A percentile compares a stretch with the other conserved stretches of the same genome.
Conservation (phyloP, 2,888 invertebrate genomes). For the Monochamus alternatus region DNA sequence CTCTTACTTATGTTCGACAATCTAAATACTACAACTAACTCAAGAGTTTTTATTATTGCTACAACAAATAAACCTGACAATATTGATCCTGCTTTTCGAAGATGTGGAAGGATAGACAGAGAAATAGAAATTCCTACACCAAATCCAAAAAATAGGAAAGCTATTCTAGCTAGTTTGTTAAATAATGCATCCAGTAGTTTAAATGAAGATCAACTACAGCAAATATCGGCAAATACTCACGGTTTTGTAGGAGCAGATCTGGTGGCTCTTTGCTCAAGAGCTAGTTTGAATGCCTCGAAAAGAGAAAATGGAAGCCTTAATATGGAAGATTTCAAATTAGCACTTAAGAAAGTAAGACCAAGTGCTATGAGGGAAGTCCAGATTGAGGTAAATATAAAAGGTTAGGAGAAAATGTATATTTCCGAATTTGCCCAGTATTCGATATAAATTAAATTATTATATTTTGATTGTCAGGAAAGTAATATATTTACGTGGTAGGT, state of each 20-base stretch:
- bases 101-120: constrained; percentile 86
- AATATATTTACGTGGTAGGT: too few relatives aligned
- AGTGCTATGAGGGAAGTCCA: constrained; percentile 93
- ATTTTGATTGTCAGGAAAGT: too few relatives aligned
- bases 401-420: too few relatives aligned
- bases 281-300: constrained; percentile 78
- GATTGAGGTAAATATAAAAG: constrained; percentile 77
- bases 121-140: constrained; percentile 89
- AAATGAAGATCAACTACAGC: constrained; percentile 73
- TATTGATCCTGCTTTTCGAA: constrained; percentile 82
- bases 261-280: constrained; percentile 83
- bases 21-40: constrained; percentile 62
- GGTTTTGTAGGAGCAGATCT: constrained; percentile 95
- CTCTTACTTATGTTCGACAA: constrained; percentile 76
- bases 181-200: constrained; percentile 74
- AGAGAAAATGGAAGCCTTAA: constrained; percentile 60
- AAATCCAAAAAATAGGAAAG: constrained; percentile 73
- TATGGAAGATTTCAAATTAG: constrained; percentile 75
- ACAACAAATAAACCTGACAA: constrained; percentile 85
- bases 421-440: too few relatives aligned
- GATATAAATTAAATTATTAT: too few relatives aligned
- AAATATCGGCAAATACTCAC: constrained; percentile 83
- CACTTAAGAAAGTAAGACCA: constrained; percentile 83
- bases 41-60: constrained; percentile 81
- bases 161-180: constrained; percentile 81